These are phyloP conservation scores for Lithophane ornitopus DNA, from an alignment of 2,888 invertebrate genomes.

Conservation along the genomic window DNA sequence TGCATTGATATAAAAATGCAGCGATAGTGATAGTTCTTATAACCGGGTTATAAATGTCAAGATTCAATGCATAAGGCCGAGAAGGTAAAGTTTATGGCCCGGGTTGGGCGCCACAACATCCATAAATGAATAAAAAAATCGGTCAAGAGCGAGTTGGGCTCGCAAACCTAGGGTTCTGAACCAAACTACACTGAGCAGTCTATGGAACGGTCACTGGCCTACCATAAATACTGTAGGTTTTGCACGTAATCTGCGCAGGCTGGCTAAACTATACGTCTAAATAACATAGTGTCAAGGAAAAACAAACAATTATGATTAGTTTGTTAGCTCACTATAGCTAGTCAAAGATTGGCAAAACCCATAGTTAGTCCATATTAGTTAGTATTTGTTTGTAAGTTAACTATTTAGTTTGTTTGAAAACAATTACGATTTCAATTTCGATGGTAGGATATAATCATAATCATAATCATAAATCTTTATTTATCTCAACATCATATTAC, in stretches of 20 bases:
- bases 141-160: background rate
- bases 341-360: background rate
- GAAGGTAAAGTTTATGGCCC: background rate
- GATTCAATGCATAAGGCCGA: background rate
- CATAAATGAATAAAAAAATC: background rate
- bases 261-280: background rate
- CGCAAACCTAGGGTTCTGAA: background rate
- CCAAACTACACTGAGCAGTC: background rate
- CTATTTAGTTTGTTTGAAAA: background rate
- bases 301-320: too few species aligned
- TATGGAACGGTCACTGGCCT: background rate
- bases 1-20: background rate
- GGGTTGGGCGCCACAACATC: background rate
- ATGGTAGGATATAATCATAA: background rate
- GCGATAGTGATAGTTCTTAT: background rate
- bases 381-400: too few species aligned
- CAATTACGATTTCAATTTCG: background rate
- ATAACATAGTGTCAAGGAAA: background rate
- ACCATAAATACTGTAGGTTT: background rate
- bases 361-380: background rate
- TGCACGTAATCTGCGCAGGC: too few species aligned
- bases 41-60: background rate
- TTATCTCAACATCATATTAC: too few species aligned
- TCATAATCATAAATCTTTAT: too few species aligned
- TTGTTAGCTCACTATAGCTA: background rate